Conservation (phyloP, 2,113 vertebrate genomes). For the Platichthys flesus region DNA sequence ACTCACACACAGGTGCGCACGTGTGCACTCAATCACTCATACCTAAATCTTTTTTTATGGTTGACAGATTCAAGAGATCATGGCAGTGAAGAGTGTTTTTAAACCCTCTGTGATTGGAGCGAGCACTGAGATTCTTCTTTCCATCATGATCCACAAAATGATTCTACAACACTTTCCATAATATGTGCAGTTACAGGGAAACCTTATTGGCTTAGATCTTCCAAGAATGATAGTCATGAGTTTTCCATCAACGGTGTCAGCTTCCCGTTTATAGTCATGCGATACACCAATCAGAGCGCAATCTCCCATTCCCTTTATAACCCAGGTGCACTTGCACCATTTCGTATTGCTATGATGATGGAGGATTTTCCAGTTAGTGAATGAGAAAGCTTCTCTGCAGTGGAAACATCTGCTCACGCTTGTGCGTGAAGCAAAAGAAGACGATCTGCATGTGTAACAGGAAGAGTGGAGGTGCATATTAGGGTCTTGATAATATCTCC, state of each 20-base stretch:
- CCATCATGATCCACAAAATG: background rate
- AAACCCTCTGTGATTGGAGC: background rate
- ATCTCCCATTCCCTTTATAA: background rate
- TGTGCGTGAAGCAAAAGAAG: background rate
- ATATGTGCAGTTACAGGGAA: too few species aligned
- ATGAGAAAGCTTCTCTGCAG: background rate
- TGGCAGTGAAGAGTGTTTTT: background rate
- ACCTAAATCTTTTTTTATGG: conserved; percentile 1
- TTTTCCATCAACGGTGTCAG: background rate
- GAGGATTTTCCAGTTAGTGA: background rate
- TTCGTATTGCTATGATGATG: background rate
- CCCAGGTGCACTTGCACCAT: background rate
- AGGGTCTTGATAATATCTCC: background rate
- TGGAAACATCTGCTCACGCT: background rate
- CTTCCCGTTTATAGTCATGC: background rate
- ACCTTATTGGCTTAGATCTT: background rate
- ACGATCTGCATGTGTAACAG: too few species aligned
- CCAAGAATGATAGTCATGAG: background rate
- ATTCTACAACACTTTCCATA: background rate
- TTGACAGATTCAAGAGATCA: conserved; percentile 28
- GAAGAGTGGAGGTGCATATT: background rate
- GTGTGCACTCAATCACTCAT: conserved; percentile 16
- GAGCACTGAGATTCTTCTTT: background rate
- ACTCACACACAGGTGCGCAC: conserved; percentile 6
- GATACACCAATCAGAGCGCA: background rate